Conservation (phyloP, 2,888 invertebrate species). For the Volucella inflata region DNA sequence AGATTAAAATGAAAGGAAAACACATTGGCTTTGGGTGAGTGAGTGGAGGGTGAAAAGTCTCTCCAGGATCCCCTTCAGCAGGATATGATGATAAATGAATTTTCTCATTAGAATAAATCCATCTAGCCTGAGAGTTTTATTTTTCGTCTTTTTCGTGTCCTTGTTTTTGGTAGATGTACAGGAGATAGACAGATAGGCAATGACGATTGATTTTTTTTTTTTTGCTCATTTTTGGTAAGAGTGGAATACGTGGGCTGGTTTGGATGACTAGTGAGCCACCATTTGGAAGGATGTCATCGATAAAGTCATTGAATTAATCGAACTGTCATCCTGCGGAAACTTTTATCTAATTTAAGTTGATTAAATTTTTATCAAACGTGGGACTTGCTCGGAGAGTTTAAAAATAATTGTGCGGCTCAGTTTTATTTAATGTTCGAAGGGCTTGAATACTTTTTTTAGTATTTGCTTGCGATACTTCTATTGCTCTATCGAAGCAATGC, state of each 20-base stretch:
- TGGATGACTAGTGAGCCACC: neutral
- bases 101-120: constrained; percentile 69
- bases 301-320: constrained; percentile 70
- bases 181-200: constrained; percentile 34
- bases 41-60: constrained; percentile 15
- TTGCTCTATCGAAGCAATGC: too few relatives aligned
- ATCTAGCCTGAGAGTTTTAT: constrained; percentile 26
- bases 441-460: neutral
- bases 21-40: constrained; percentile 6
- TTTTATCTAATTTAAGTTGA: constrained; percentile 64
- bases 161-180: constrained; percentile 10
- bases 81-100: constrained; percentile 73
- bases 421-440: constrained; percentile 56
- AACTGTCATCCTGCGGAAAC: constrained; percentile 60
- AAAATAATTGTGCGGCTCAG: constrained; percentile 57
- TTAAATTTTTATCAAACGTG: constrained; percentile 45
- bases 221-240: constrained; percentile 2
- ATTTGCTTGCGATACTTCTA: neutral
- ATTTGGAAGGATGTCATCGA: constrained; percentile 54
- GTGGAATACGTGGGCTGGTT: neutral
- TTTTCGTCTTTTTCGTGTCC: constrained; percentile 24
- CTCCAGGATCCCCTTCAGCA: constrained; percentile 11
- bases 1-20: constrained; percentile 13
- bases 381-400: neutral
- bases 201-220: constrained; percentile 53